These are phyloP conservation scores for Axea sp. DNA, from an alignment of 2,888 invertebrate species.

Conservation along the genomic window DNA sequence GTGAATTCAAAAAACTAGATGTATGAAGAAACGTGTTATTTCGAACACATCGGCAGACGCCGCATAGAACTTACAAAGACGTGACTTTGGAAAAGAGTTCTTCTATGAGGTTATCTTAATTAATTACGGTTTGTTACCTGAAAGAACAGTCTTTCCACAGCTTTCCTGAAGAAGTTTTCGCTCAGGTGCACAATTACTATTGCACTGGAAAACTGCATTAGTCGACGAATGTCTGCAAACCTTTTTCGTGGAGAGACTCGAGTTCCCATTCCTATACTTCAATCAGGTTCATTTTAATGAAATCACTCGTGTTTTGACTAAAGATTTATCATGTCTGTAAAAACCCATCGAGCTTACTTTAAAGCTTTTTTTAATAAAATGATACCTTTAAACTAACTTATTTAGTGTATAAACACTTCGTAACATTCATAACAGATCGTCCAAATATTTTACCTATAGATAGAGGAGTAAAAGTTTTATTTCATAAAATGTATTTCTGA, in stretches of 20 bases:
- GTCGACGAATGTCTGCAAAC: constrained; percentile 99
- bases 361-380: too few species aligned
- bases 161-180: constrained; percentile 95
- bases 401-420: too few species aligned
- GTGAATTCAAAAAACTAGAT: constrained; percentile 77
- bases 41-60: constrained; percentile 98
- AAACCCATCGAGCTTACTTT: too few species aligned
- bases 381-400: constrained; percentile 3
- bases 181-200: constrained; percentile 98
- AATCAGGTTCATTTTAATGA: constrained; percentile 95
- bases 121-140: constrained; percentile 98
- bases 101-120: constrained; percentile 93
- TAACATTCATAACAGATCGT: too few species aligned
- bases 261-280: constrained; percentile 98
- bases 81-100: constrained; percentile 97
- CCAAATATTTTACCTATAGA: too few species aligned
- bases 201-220: constrained; percentile 98
- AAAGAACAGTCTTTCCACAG: constrained; percentile 99
- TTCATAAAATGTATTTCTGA: too few species aligned
- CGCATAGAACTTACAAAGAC: constrained; percentile 94
- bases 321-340: too few species aligned
- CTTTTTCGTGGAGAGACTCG: constrained; percentile 99
- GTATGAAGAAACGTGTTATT: constrained; percentile 97
- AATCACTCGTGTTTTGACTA: constrained; percentile 81
- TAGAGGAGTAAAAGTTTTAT: too few species aligned